Evolutionary conservation across 2,888 invertebrate genomes (phyloP).

Genomic region (Malachius bipustulatus): DNA sequence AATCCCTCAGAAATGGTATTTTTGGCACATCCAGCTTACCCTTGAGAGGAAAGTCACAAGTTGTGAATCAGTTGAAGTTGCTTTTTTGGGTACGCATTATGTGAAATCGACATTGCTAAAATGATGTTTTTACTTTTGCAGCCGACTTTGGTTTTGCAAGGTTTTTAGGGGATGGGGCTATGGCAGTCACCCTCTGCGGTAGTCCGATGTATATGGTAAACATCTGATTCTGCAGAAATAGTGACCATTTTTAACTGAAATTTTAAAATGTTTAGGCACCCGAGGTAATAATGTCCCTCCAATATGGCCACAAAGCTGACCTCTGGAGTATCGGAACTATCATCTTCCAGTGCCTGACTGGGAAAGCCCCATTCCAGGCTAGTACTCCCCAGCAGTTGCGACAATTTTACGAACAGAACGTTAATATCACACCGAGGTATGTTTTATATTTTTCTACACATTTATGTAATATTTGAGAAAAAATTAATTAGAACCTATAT

Average conservation of each 20-base stretch:
- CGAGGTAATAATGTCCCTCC: slow-evolving; percentile 97
- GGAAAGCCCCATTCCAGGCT: slow-evolving; percentile 97
- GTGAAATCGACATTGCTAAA: too few relatives aligned
- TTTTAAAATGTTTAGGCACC: slow-evolving; percentile 61
- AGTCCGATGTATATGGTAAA: slow-evolving; percentile 99
- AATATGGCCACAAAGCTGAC: slow-evolving; percentile 98
- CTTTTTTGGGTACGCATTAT: too few relatives aligned
- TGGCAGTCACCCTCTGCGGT: slow-evolving; percentile 98
- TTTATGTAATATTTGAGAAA: too few relatives aligned
- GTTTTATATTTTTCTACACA: slow-evolving; percentile 29
- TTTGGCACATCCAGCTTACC: too few relatives aligned
- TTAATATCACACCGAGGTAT: slow-evolving; percentile 80
- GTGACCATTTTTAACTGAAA: background rate
- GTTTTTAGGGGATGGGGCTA: slow-evolving; percentile 95
- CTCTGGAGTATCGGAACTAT: slow-evolving; percentile 99
- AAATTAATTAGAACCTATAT: too few relatives aligned
- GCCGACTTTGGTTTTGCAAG: slow-evolving; percentile 99
- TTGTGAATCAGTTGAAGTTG: too few relatives aligned
- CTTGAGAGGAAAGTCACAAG: too few relatives aligned
- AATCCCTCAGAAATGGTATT: too few relatives aligned
- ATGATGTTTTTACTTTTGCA: slow-evolving; percentile 34
- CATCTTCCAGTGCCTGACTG: slow-evolving; percentile 78
- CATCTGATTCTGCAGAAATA: slow-evolving; percentile 16
- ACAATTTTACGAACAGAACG: slow-evolving; percentile 92
- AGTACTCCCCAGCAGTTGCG: slow-evolving; percentile 95